Evolutionary conservation across 1,140 invertebrate genomes (phyloP).

Genomic region (Cecropterus lyciades): DNA sequence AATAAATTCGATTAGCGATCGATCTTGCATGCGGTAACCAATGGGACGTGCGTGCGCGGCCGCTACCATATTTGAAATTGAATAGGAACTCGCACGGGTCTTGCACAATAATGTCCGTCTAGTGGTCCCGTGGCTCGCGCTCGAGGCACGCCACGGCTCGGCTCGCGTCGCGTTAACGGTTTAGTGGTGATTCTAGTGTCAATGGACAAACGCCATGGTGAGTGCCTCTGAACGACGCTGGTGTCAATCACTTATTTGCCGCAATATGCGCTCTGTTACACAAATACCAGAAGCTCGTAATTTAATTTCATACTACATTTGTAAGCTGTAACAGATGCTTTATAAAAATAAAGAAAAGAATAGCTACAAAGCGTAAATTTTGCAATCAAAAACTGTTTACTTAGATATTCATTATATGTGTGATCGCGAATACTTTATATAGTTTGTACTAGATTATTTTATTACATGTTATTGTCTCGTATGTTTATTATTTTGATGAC

Average conservation of each 20-base stretch:
- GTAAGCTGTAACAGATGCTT: too few species aligned
- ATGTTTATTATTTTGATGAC: too few species aligned
- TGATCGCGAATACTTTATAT: too few species aligned
- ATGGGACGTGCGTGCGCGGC: slow-evolving; percentile 68
- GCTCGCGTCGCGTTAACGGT: slow-evolving; percentile 28
- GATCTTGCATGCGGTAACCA: slow-evolving; percentile 58
- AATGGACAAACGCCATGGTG: slow-evolving; percentile 53
- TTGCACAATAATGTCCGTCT: slow-evolving; percentile 72
- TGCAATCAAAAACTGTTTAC: too few species aligned
- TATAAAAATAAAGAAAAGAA: too few species aligned
- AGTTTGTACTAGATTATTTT: too few species aligned
- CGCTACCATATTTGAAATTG: slow-evolving; percentile 79
- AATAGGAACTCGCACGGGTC: slow-evolving; percentile 73
- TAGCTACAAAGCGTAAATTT: too few species aligned
- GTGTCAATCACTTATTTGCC: background rate
- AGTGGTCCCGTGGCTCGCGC: slow-evolving; percentile 55
- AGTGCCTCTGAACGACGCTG: slow-evolving; percentile 20
- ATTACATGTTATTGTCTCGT: too few species aligned
- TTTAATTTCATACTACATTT: too few species aligned
- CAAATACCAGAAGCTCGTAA: background rate
- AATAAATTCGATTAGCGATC: slow-evolving; percentile 54
- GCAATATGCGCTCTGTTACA: background rate
- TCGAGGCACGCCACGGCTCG: slow-evolving; percentile 45
- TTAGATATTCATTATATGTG: too few species aligned
- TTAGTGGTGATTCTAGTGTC: slow-evolving; percentile 50